Conservation (phyloP, 1,140 invertebrate genomes). For the Agraylea sexmaculata region DNA sequence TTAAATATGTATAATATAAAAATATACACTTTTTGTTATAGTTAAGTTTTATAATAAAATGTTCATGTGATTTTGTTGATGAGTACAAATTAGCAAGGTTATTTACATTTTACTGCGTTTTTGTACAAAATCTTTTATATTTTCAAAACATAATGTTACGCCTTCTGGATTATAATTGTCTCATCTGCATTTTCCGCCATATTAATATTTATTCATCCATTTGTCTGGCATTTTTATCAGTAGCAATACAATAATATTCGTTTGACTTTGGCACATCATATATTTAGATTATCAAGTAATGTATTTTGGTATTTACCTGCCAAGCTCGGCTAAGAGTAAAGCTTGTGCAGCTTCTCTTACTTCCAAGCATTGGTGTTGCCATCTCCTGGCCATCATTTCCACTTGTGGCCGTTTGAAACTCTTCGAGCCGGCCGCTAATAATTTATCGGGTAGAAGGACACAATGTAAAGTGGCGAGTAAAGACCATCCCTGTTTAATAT, state of each 20-base stretch:
- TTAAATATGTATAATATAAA: too few species aligned
- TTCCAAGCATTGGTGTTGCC: constrained; percentile 98
- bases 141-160: too few species aligned
- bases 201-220: too few species aligned
- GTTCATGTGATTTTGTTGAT: too few species aligned
- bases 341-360: constrained; percentile 94
- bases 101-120: too few species aligned
- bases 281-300: too few species aligned
- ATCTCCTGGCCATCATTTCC: constrained; percentile 91
- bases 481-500: constrained; percentile 95
- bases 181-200: too few species aligned
- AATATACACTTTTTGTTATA: neutral
- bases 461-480: constrained; percentile 91
- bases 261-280: too few species aligned
- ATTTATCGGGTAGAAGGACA: constrained; percentile 86
- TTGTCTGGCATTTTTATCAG: too few species aligned
- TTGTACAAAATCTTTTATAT: too few species aligned
- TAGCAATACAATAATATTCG: too few species aligned
- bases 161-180: too few species aligned
- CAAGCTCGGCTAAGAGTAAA: constrained; percentile 83
- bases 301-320: constrained; percentile 44
- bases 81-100: neutral
- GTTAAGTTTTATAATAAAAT: neutral
- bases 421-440: constrained; percentile 53
- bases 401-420: constrained; percentile 87